Base-by-base conservation (phyloP, 2,113 vertebrate genomes). In the Nesogale talazaci region DNA sequence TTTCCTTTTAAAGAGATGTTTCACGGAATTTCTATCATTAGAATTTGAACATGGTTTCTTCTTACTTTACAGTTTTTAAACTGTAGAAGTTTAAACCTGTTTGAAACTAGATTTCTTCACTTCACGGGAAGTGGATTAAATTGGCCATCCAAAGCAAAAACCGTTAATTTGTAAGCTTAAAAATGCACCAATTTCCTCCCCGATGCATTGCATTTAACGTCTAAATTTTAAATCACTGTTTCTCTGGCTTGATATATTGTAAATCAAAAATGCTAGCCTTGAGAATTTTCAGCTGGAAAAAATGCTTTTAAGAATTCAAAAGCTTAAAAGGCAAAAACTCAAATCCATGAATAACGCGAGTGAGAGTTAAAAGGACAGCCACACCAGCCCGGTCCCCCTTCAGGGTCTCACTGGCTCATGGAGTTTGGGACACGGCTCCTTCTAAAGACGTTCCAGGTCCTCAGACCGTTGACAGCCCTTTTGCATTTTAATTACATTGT, bases 1-100 rank as follows among this genome's bases (percentile, higher is more conserved):
- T n/a, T n/a, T n/a, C n/a, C n/a, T n/a, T n/a, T n/a, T n/a, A 36
- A 81, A 80, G 65, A 83, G 61, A 74, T 17, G 14, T 67, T 72
- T 61, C 34, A 31, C 46, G 61, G 36, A 27, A 36, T 36, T 81
- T 86, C 70, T 87, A 15, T 79, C 36, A 42, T 57, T 90, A 92
- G 79, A 72, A 61, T 75, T 70, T 86, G 40, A 65, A 31, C 2
- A 12, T 92, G 19, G 16, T 80, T 93, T 95, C 81, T 46, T 76
- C 9, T 82, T 70, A 67, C 29, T 78, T 76, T 75, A 29, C 15
- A 63, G 57, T 79, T 38, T 88, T 78, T 42, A 34, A 83, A 92
- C n/a, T n/a, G n/a, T n/a, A n/a, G n/a, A n/a, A n/a, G n/a, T n/a
- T n/a, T n/a, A 88, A 92, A 57, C 59, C 34, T 11, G 3, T 38